Conservation (phyloP, 2,888 invertebrate species). For the Eilema griseolum region DNA sequence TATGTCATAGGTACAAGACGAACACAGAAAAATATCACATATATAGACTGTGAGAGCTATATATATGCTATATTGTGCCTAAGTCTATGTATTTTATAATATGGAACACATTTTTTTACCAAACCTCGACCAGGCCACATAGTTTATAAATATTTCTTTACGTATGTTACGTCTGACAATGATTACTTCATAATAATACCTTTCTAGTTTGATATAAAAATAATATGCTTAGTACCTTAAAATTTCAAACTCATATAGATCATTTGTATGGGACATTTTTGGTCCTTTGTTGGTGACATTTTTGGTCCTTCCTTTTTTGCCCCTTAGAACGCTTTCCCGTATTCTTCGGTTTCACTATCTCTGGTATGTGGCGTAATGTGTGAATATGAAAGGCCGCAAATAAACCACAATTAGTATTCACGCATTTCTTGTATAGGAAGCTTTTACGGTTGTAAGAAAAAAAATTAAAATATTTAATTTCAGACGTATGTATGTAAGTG, state of each 20-base stretch:
- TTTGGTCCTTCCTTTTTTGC: not conserved
- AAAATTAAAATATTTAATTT: not conserved
- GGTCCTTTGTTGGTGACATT: slow-evolving; percentile 1
- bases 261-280: slow-evolving; percentile 6
- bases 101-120: not conserved
- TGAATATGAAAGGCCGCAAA: not conserved
- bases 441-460: not conserved
- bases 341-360: not conserved
- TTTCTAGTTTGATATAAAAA: not conserved
- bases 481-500: too few relatives aligned
- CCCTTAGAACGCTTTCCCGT: not conserved
- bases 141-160: not conserved
- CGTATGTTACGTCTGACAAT: slow-evolving; percentile 42
- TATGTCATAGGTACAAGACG: not conserved
- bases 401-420: not conserved
- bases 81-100: not conserved
- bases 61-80: not conserved
- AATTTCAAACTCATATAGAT: not conserved
- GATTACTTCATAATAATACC: slow-evolving; percentile 47
- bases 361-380: not conserved
- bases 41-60: not conserved
- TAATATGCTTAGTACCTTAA: not conserved
- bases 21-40: not conserved
- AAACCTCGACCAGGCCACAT: not conserved
- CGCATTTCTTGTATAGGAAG: not conserved